Evolutionary conservation across 2,797 vertebrate species (phyloP), one percentile per base, ranked within the genome.

Genomic region (Leptoclinus maculatus): DNA sequence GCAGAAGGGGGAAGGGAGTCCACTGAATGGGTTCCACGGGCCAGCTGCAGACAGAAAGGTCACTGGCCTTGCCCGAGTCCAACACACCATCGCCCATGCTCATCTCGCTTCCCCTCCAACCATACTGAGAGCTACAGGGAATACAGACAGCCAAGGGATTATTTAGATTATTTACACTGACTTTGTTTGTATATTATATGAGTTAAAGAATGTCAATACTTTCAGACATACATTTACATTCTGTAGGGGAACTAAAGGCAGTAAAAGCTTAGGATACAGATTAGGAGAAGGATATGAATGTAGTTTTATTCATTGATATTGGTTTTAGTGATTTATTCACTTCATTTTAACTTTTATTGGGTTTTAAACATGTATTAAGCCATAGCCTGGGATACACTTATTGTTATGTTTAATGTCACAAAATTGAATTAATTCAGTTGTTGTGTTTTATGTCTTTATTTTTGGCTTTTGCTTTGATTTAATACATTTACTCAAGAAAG

Each of bases 1-100:
- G 96, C 32, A 96, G 92, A n/a, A 96, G 91, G 1, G 97, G 96
- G 68, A 96, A 97, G 0, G 97, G 97, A 0, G 94, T 95, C 97
- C 97, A 97, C 54, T 95, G 96, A 72, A 94, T 92, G 34, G 97
- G 97, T 78, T 97, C 97, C 59, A 95, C 92, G 0, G 97, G 96
- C 97, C 97, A 97, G 70, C 97, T 97, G 0, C 95, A 97, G 67
- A 97, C 96, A 0, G 97, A 98, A 56, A 97, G 93, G 67, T 97
- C 97, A 0, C 97, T 97, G 87, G 96, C 97, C 88, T 97, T 97
- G 11, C 97, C 97, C 0, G 97, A 97, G 91, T 97, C 97, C 60
- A 97, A 84, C 90, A 97, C 96, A 1, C 95, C 95, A 0, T 97
- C 97, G 0, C 96, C 97, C 79, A 96, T 49, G 80, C 96, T 97